These are phyloP conservation scores for Oophaga pumilio DNA, from an alignment of 2,113 vertebrate genomes.

Conservation along the genomic window DNA sequence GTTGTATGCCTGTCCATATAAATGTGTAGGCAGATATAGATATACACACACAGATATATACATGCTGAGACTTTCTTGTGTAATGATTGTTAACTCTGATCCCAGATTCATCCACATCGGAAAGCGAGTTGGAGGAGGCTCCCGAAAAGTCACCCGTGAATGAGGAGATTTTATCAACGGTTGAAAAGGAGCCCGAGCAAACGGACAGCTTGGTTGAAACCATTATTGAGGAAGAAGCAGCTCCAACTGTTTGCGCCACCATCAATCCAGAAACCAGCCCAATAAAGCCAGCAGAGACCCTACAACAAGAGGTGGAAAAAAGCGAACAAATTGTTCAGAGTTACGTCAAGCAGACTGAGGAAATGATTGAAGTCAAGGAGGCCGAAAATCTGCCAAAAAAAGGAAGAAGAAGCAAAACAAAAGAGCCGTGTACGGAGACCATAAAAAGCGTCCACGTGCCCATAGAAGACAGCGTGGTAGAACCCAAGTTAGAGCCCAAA, in stretches of 20 bases:
- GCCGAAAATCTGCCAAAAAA: conserved; percentile 78
- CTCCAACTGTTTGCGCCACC: conserved; percentile 71
- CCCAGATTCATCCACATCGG: conserved; percentile 79
- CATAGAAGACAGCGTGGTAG: conserved; percentile 67
- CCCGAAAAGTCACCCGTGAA: conserved; percentile 76
- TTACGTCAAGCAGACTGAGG: conserved; percentile 72
- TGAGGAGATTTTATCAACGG: conserved; percentile 72
- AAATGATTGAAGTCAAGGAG: conserved; percentile 73
- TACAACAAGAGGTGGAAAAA: conserved; percentile 73
- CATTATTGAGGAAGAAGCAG: conserved; percentile 67
- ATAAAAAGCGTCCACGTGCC: conserved; percentile 65
- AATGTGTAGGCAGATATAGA: neutral
- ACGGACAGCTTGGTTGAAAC: conserved; percentile 68
- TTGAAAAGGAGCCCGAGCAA: conserved; percentile 71
- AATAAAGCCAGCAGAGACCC: conserved; percentile 68
- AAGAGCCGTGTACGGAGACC: conserved; percentile 75
- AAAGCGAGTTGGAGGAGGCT: conserved; percentile 77
- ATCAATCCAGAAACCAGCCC: conserved; percentile 74
- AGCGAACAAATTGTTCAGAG: conserved; percentile 72
- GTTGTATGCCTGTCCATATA: neutral
- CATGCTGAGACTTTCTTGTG: neutral
- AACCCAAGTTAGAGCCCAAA: conserved; percentile 64
- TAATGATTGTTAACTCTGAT: conserved; percentile 3
- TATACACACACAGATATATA: neutral
- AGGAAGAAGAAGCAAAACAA: conserved; percentile 78